A percentile compares a stretch with the other conserved stretches of the same genome.
phyloP scores from a whole-genome alignment of 2,888 invertebrate species.

The Xestia sexstrigata region DNA sequence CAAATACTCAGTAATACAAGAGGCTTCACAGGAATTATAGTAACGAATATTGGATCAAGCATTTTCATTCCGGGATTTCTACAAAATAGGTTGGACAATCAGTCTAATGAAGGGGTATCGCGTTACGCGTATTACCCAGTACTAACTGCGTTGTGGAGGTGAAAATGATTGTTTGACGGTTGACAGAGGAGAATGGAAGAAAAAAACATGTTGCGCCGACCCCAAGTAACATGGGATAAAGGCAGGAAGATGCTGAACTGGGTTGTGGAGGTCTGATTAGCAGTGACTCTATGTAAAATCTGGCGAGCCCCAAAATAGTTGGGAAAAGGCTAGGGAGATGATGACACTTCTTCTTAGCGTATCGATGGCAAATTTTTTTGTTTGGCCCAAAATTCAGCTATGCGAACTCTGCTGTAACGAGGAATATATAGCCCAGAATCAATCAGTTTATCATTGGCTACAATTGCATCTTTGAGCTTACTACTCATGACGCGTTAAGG shows the following conservation, averaged over 20 bases:
- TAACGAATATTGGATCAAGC: conserved; percentile 1
- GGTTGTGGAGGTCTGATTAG: background rate
- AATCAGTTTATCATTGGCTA: conserved; percentile 8
- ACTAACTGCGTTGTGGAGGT: background rate
- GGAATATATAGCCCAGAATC: background rate
- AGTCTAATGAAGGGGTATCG: background rate
- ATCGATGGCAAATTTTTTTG: too few species aligned
- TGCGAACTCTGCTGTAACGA: background rate
- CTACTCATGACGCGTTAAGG: background rate
- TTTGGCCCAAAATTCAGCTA: too few species aligned
- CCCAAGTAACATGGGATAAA: too few species aligned
- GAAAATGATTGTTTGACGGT: too few species aligned
- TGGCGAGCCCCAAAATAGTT: background rate
- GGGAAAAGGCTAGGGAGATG: background rate
- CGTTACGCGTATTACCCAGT: background rate
- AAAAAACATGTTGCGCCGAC: too few species aligned
- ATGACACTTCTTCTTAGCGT: background rate
- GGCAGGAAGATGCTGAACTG: too few species aligned
- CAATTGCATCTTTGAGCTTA: conserved; percentile 16
- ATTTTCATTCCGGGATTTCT: conserved; percentile 2
- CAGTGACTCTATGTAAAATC: background rate
- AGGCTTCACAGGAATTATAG: background rate
- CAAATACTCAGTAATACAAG: conserved; percentile 14
- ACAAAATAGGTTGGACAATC: background rate
- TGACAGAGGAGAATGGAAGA: too few species aligned